Conservation (phyloP, 1,140 invertebrate genomes). For the Agraylea sexmaculata region DNA sequence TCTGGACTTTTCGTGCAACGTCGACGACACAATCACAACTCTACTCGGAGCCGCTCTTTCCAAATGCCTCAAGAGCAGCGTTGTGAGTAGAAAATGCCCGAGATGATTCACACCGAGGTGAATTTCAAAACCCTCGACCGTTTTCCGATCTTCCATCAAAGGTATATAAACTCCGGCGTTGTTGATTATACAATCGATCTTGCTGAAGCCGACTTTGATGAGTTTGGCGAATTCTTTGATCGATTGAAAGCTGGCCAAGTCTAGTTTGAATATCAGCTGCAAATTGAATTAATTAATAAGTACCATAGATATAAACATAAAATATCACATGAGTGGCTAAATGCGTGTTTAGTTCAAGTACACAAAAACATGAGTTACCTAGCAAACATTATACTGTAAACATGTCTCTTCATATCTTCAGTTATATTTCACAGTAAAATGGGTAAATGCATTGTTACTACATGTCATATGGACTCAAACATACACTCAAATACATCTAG, state of each 20-base stretch:
- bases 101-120: slow-evolving; percentile 69
- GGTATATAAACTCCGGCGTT: slow-evolving; percentile 76
- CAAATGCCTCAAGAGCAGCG: slow-evolving; percentile 53
- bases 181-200: slow-evolving; percentile 77
- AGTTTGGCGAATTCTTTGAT: slow-evolving; percentile 55
- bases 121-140: slow-evolving; percentile 69
- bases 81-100: slow-evolving; percentile 76
- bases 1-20: slow-evolving; percentile 36
- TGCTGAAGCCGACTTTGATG: slow-evolving; percentile 41
- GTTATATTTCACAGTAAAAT: background rate
- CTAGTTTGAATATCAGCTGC: slow-evolving; percentile 58
- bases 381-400: background rate
- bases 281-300: slow-evolving; percentile 21
- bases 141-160: slow-evolving; percentile 36
- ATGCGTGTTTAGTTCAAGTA: too few relatives aligned
- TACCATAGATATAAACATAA: background rate
- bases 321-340: too few relatives aligned
- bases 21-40: slow-evolving; percentile 42
- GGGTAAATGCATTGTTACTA: background rate
- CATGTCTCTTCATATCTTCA: background rate
- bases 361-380: background rate
- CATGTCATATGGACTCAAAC: too few relatives aligned
- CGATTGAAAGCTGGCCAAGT: slow-evolving; percentile 58
- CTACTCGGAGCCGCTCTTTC: slow-evolving; percentile 43
- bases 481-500: background rate